Conservation (phyloP, 2,113 vertebrate species). For the Psephotus haematonotus region DNA sequence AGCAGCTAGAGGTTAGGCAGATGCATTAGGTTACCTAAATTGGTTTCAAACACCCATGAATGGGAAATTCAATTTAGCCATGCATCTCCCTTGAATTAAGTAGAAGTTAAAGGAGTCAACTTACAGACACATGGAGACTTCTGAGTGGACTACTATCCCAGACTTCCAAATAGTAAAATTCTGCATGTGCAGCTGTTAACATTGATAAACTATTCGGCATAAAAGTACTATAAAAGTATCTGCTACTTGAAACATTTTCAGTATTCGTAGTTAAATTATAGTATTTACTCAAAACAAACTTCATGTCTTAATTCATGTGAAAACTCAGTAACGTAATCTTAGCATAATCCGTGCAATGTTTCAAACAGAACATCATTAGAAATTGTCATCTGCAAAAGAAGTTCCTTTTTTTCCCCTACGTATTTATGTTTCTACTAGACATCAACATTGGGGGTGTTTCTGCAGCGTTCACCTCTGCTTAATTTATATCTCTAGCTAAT, state of each 20-base stretch:
- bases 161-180: not conserved
- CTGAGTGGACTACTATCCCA: not conserved
- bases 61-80: not conserved
- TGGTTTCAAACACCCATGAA: not conserved
- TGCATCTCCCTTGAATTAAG: not conserved
- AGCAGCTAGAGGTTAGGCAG: not conserved
- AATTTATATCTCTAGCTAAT: not conserved
- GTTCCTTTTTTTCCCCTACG: not conserved
- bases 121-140: not conserved
- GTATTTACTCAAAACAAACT: not conserved
- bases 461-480: not conserved
- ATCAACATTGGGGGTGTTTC: not conserved
- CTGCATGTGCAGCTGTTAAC: not conserved
- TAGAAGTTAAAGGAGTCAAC: not conserved
- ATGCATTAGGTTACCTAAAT: not conserved
- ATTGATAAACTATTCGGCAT: not conserved
- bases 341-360: not conserved
- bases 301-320: not conserved
- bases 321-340: not conserved
- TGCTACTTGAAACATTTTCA: not conserved
- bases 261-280: not conserved
- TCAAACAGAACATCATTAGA: not conserved
- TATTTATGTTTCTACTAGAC: not conserved
- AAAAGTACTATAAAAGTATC: not conserved
- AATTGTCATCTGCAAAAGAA: not conserved